These are phyloP conservation scores for Diadegma fenestrale DNA, from an alignment of 2,888 invertebrate genomes.

Conservation along the genomic window DNA sequence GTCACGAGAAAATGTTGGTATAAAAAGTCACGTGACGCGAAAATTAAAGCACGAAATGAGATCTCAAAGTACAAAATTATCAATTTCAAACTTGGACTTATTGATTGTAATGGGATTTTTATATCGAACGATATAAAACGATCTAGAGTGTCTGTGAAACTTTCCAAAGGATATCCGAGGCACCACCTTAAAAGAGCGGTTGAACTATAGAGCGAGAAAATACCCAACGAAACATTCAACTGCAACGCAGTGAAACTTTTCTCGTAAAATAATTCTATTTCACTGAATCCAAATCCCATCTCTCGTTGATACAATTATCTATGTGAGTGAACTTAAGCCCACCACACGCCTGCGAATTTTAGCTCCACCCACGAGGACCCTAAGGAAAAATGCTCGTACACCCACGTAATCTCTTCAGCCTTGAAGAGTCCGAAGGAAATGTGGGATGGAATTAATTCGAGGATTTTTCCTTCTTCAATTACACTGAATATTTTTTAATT, in stretches of 20 bases:
- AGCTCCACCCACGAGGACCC: not conserved
- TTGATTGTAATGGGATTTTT: conserved; percentile 34
- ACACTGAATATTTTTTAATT: not conserved
- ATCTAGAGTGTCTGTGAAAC: not conserved
- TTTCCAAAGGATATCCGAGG: conserved; percentile 3
- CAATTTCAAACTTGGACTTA: not conserved
- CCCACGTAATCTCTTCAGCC: conserved; percentile 6
- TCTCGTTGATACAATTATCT: conserved; percentile 5
- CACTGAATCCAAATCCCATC: conserved; percentile 40
- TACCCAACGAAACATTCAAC: conserved; percentile 7
- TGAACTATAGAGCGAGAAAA: conserved; percentile 6
- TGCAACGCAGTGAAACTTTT: conserved; percentile 42
- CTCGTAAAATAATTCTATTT: conserved; percentile 57
- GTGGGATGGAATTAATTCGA: conserved; percentile 32
- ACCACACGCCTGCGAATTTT: conserved; percentile 5
- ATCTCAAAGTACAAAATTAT: conserved; percentile 1
- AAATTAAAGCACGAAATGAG: conserved; percentile 28
- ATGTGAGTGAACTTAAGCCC: not conserved
- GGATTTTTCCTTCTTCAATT: conserved; percentile 36
- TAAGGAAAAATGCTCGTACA: not conserved
- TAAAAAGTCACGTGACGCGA: conserved; percentile 12
- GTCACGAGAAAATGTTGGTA: not conserved
- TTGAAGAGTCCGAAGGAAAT: not conserved
- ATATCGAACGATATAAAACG: not conserved
- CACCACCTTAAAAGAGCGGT: not conserved